phyloP scores from a whole-genome alignment of 2,888 invertebrate genomes.

The Agriopis leucophaearia region DNA sequence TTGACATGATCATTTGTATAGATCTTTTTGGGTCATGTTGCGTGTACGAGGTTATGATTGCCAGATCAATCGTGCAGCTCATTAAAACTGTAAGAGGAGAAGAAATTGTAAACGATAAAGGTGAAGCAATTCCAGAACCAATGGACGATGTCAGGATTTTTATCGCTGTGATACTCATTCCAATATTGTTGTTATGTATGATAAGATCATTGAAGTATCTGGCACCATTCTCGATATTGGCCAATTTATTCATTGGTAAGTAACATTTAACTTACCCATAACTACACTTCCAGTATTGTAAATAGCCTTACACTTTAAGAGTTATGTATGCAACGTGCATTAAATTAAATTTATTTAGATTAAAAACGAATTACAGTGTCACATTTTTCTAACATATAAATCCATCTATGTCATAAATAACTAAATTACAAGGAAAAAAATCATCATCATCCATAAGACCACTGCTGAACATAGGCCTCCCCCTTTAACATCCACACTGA shows the following conservation, averaged over 20 bases:
- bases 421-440: too few relatives aligned
- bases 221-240: conserved; percentile 75
- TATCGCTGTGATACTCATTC: conserved; percentile 60
- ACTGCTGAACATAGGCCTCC: too few relatives aligned
- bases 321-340: too few relatives aligned
- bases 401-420: too few relatives aligned
- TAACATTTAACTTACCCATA: too few relatives aligned
- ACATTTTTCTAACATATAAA: too few relatives aligned
- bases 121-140: background rate
- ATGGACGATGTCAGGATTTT: background rate
- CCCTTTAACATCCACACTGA: too few relatives aligned
- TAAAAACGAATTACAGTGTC: too few relatives aligned
- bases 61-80: conserved; percentile 74
- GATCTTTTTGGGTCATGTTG: conserved; percentile 80
- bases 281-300: too few relatives aligned
- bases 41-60: conserved; percentile 80
- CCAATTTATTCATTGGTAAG: conserved; percentile 78
- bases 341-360: too few relatives aligned
- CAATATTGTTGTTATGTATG: conserved; percentile 77
- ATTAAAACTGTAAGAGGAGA: conserved; percentile 30
- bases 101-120: background rate
- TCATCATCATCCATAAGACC: too few relatives aligned
- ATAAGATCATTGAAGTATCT: conserved; percentile 78
- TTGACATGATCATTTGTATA: conserved; percentile 73
- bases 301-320: too few relatives aligned